phyloP scores from a whole-genome alignment of 1,140 invertebrate genomes.

The Drosophila parabipectinata region DNA sequence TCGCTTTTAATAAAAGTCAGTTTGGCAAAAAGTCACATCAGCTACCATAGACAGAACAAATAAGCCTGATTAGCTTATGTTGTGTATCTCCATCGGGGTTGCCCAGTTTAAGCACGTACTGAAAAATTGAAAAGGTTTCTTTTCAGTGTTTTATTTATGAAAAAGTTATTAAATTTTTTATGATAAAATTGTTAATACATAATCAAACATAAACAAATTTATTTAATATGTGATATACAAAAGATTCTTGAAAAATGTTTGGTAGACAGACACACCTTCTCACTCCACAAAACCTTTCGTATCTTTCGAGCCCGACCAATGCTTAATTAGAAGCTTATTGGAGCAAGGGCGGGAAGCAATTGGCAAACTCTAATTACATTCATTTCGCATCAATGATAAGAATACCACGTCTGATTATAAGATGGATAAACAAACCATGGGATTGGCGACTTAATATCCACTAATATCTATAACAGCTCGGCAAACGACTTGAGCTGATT shows the following conservation, averaged over 20 bases:
- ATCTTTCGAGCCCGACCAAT: constrained; percentile 1
- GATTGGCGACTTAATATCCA: constrained; percentile 27
- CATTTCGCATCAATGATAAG: constrained; percentile 73
- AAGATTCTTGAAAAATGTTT: background rate
- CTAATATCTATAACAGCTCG: constrained; percentile 46
- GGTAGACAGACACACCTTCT: too few relatives aligned
- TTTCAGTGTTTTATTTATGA: too few relatives aligned
- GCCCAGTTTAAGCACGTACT: background rate
- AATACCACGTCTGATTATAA: constrained; percentile 51
- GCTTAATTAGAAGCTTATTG: constrained; percentile 73
- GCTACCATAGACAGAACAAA: constrained; percentile 58
- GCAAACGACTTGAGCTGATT: constrained; percentile 58
- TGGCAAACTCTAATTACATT: constrained; percentile 75
- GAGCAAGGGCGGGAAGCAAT: constrained; percentile 56
- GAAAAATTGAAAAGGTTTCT: too few relatives aligned
- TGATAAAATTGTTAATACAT: too few relatives aligned
- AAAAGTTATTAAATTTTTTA: too few relatives aligned
- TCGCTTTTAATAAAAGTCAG: constrained; percentile 76
- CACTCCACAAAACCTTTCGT: background rate
- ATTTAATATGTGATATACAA: too few relatives aligned
- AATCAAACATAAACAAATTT: too few relatives aligned
- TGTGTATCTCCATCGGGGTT: constrained; percentile 15
- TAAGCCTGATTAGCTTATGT: constrained; percentile 75
- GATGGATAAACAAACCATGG: constrained; percentile 20
- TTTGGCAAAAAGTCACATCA: constrained; percentile 74